Conservation (phyloP, 1,140 invertebrate species). For the Drosophila trapezifrons region DNA sequence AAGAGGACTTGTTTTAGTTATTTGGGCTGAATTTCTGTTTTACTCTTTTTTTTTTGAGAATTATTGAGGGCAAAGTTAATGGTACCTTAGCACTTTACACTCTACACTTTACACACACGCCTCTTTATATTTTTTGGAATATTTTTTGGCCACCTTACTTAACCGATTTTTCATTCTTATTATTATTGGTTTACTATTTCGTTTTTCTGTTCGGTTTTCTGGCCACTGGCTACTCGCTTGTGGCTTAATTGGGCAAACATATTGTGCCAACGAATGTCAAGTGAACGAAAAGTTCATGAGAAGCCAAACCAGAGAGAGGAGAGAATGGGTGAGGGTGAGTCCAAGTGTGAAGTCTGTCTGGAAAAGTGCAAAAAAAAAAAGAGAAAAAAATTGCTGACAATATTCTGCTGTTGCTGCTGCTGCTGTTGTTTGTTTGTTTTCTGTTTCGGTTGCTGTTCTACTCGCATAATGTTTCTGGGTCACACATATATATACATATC, state of each 20-base stretch:
- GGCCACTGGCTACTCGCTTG: not conserved
- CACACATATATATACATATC: constrained; percentile 45
- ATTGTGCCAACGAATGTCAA: constrained; percentile 58
- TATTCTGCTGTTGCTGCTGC: constrained; percentile 47
- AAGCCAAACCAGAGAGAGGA: constrained; percentile 15
- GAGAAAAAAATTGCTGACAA: constrained; percentile 65
- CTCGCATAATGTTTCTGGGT: constrained; percentile 78
- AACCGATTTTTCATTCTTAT: not conserved
- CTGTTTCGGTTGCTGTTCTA: constrained; percentile 46
- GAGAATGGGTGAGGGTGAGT: constrained; percentile 1
- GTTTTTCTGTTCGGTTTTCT: too few species aligned
- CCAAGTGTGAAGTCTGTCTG: constrained; percentile 33
- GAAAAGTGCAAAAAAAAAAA: constrained; percentile 52
- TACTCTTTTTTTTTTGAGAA: constrained; percentile 10
- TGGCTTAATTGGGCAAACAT: constrained; percentile 32
- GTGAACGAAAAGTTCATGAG: constrained; percentile 54
- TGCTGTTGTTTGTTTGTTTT: constrained; percentile 45
- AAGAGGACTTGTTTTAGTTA: constrained; percentile 20
- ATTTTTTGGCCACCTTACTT: not conserved
- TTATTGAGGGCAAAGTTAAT: constrained; percentile 44
- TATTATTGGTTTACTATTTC: constrained; percentile 1
- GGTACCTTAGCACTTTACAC: constrained; percentile 6
- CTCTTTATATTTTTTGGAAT: constrained; percentile 8
- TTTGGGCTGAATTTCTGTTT: constrained; percentile 2
- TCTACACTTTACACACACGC: constrained; percentile 1